Evolutionary conservation across 2,113 vertebrate species (phyloP), one percentile per base, ranked within the genome.

Genomic region (Garra rufa): DNA sequence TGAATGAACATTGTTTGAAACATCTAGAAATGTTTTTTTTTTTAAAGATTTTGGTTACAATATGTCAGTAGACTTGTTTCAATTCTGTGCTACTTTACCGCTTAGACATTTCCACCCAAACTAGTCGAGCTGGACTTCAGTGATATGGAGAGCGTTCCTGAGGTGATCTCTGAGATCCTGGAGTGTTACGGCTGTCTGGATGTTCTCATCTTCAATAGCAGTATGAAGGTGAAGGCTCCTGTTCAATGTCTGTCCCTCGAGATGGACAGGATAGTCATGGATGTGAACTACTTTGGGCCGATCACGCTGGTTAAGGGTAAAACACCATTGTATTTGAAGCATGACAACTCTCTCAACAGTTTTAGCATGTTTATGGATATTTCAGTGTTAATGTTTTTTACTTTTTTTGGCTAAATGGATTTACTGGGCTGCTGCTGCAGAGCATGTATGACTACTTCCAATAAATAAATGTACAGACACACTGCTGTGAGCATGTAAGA

Each of bases 231-330:
- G 81, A 97, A 97, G 86, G 98, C 95, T 0, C 95, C 96, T 1
- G 97, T 95, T 1, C 96, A 97, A 77, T 95, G 89, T 74, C 90
- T 97, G 82, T 96, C 97, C 7, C 87, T 99, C 93, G 95, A 99
- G 84, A 93, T 96, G 26, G 98, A 99, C 90, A 96, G 95, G 89
- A 92, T 95, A 41, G 94, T 99, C 48, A 99, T 99, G 97, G 96
- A 99, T 74, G 95, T 95, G 88, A 99, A 99, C 88, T 99, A 98
- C 90, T 99, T 99, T 83, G 98, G 97, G 21, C 97, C 98, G 4
- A 92, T 96, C 89, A 97, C 97, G 0, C 88, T 99, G 90, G 96
- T 95, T 48, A 99, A 99, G 97, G 97, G 98, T 99, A 93, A 13
- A 55, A 48, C 55, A 57, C 55, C 55, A 57, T 1, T 8, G 55